Evolutionary conservation across 2,797 vertebrate species (phyloP).

Genomic region (Tokudaia muenninki): DNA sequence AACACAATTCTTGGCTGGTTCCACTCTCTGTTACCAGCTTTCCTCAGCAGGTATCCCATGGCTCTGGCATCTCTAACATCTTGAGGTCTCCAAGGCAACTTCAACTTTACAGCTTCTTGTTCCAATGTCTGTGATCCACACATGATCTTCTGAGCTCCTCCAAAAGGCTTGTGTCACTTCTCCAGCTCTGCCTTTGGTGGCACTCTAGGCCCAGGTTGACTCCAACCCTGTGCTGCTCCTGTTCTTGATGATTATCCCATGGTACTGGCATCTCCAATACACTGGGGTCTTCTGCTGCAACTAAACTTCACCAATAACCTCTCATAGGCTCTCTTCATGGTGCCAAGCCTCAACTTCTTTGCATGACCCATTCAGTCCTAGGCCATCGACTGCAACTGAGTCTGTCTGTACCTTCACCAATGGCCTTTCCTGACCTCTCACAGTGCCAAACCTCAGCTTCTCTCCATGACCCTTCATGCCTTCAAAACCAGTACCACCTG

Average conservation of each 20-base stretch:
- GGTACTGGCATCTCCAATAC: background rate
- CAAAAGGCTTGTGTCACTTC: background rate
- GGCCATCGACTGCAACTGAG: background rate
- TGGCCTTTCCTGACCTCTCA: background rate
- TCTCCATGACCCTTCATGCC: background rate
- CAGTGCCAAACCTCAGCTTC: background rate
- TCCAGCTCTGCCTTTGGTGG: background rate
- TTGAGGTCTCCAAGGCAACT: background rate
- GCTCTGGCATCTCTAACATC: background rate
- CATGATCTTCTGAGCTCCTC: background rate
- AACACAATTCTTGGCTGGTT: background rate
- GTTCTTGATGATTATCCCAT: background rate
- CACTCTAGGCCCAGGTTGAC: background rate
- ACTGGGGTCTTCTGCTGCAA: background rate
- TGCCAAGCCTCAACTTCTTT: background rate
- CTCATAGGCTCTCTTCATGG: background rate
- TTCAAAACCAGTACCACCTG: background rate
- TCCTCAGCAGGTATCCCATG: background rate
- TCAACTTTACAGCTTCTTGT: background rate
- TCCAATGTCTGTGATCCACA: background rate
- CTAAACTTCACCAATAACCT: background rate
- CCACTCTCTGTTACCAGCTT: background rate
- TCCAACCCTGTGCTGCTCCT: background rate
- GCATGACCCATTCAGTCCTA: background rate
- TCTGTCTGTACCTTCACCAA: background rate